Percentiles rank a stretch among this genome's conserved stretches.
These are phyloP conservation scores for Lepidotrigona ventralis DNA, from an alignment of 1,140 invertebrate genomes.

Conservation along the genomic window DNA sequence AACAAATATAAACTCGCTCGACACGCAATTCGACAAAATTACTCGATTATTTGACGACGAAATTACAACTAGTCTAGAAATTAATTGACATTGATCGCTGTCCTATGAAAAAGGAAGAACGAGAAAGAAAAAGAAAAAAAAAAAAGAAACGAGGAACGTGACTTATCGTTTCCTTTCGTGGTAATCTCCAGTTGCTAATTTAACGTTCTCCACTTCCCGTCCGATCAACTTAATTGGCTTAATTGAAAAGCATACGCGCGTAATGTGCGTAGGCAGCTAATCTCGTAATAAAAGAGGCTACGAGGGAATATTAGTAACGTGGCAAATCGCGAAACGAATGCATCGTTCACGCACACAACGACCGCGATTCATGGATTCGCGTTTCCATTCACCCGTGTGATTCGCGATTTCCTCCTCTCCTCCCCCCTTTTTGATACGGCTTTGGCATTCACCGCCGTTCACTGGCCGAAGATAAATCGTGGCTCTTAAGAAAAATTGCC, in stretches of 20 bases:
- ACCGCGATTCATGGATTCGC: constrained; percentile 44
- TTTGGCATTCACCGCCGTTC: constrained; percentile 48
- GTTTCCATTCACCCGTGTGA: constrained; percentile 57
- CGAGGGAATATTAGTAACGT: constrained; percentile 27
- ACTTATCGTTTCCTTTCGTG: background rate
- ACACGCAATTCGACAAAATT: too few relatives aligned
- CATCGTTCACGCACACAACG: constrained; percentile 6
- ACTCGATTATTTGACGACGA: too few relatives aligned
- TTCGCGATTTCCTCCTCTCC: constrained; percentile 47
- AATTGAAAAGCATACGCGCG: background rate
- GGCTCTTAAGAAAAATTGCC: constrained; percentile 56
- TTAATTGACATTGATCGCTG: background rate
- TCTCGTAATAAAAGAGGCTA: constrained; percentile 1
- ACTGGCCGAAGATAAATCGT: constrained; percentile 58
- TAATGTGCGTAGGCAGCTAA: background rate
- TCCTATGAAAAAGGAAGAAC: background rate
- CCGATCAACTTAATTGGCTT: background rate
- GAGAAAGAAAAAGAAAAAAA: too few relatives aligned
- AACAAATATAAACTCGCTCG: too few relatives aligned
- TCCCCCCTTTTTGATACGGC: constrained; percentile 32
- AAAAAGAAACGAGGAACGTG: too few relatives aligned
- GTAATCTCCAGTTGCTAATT: background rate
- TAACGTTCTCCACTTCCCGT: background rate
- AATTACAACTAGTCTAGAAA: background rate
- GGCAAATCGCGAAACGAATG: background rate